A percentile compares a stretch with the other conserved stretches of the same genome.
These are phyloP conservation scores for Caenorhabditis imperialis DNA, from an alignment of 2,888 invertebrate genomes.

Conservation along the genomic window DNA sequence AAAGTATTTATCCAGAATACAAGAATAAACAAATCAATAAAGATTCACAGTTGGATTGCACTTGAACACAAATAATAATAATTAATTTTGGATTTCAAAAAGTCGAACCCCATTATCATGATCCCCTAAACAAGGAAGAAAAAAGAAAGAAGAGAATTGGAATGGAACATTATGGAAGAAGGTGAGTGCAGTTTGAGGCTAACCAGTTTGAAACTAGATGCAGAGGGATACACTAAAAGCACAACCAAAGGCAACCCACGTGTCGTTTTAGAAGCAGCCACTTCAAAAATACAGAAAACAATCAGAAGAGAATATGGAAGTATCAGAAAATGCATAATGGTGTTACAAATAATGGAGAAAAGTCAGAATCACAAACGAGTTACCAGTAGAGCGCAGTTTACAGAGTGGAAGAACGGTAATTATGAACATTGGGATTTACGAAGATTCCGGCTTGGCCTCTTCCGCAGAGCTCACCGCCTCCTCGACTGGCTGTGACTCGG, in stretches of 20 bases:
- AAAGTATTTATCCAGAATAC: no score
- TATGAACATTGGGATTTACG: conserved; percentile 5
- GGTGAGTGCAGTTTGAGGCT: conserved; percentile 18
- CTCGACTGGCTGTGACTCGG: conserved; percentile 15
- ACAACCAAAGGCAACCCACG: conserved; percentile 21
- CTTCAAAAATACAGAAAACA: conserved; percentile 4
- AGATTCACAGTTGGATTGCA: no score
- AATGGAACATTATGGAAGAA: not conserved
- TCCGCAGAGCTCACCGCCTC: conserved; percentile 33
- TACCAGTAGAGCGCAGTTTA: conserved; percentile 42
- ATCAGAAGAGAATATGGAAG: not conserved
- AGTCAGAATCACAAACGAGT: conserved; percentile 18
- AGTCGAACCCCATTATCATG: no score
- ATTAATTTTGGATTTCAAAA: no score
- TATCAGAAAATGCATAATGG: no score
- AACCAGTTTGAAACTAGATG: conserved; percentile 39
- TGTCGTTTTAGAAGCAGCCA: no score
- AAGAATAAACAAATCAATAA: no score
- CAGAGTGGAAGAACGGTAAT: conserved; percentile 4
- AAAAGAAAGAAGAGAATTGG: not conserved
- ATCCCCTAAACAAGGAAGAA: no score
- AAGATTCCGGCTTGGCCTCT: conserved; percentile 26
- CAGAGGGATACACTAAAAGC: conserved; percentile 19
- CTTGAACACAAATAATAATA: no score
- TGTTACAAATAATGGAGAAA: not conserved